phyloP scores from a whole-genome alignment of 2,888 invertebrate genomes.

The Portevinia maculata region DNA sequence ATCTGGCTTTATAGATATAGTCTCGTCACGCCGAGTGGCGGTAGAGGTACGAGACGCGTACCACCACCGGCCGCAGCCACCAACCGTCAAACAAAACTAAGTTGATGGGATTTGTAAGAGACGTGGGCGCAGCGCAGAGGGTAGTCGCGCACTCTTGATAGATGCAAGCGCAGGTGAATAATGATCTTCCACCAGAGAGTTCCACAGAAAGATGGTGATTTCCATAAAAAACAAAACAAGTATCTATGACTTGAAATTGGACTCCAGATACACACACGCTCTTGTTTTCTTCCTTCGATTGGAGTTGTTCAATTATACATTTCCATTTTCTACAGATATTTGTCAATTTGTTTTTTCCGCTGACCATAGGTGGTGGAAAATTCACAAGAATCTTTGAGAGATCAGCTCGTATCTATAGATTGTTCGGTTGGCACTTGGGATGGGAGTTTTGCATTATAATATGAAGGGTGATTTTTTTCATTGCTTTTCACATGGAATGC shows the following conservation, averaged over 20 bases:
- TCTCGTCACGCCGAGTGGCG: constrained; percentile 27
- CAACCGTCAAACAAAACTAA: constrained; percentile 16
- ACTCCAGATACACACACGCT: constrained; percentile 25
- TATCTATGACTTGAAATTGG: constrained; percentile 27
- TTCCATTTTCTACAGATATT: background rate
- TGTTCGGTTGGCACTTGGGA: background rate
- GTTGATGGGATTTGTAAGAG: background rate
- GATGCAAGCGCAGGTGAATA: constrained; percentile 68
- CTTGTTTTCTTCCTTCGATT: constrained; percentile 28
- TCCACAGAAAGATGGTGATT: constrained; percentile 54
- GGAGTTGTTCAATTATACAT: constrained; percentile 24
- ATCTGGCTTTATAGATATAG: constrained; percentile 19
- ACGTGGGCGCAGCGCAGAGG: constrained; percentile 31
- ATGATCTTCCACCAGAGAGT: constrained; percentile 58
- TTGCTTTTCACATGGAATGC: constrained; percentile 51
- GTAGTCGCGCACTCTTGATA: constrained; percentile 9
- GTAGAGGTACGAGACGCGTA: constrained; percentile 30
- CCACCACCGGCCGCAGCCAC: constrained; percentile 53
- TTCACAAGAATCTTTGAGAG: constrained; percentile 33
- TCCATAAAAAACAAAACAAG: constrained; percentile 39
- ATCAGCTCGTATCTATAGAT: constrained; percentile 10
- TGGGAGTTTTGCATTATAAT: constrained; percentile 28
- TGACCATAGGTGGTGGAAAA: constrained; percentile 39
- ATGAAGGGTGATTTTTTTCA: background rate
- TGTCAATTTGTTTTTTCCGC: constrained; percentile 9